Conservation (phyloP, 2,888 invertebrate species). For the Steinernema scapterisci region DNA sequence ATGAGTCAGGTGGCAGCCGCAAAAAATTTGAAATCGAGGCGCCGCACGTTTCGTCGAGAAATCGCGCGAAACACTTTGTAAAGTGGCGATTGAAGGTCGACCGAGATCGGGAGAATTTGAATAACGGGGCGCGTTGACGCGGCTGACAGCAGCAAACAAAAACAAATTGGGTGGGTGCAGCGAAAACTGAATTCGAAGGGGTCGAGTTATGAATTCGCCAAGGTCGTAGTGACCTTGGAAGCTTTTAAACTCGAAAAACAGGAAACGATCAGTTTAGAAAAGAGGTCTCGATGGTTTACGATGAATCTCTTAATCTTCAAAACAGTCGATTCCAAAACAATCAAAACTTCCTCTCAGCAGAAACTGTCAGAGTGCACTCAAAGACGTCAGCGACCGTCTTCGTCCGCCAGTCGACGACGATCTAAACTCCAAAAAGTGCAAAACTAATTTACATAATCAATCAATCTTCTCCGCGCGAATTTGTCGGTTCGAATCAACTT, state of each 20-base stretch:
- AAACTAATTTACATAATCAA: neutral
- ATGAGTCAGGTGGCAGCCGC: conserved; percentile 15
- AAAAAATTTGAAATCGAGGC: neutral
- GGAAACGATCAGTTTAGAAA: too few relatives aligned
- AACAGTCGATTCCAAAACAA: too few relatives aligned
- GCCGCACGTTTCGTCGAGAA: neutral
- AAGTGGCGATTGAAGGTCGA: neutral
- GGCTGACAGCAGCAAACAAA: too few relatives aligned
- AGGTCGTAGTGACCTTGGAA: neutral
- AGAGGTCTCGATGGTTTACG: too few relatives aligned
- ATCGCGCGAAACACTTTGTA: conserved; percentile 5
- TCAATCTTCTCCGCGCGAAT: neutral
- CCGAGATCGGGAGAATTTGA: neutral
- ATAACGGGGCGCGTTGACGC: too few relatives aligned
- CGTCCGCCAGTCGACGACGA: neutral
- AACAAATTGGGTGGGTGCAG: too few relatives aligned
- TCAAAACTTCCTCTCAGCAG: too few relatives aligned
- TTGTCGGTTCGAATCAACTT: neutral
- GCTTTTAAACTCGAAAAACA: too few relatives aligned
- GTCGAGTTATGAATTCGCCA: neutral
- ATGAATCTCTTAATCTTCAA: too few relatives aligned
- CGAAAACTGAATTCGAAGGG: neutral
- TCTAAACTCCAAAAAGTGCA: neutral
- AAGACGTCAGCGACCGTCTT: neutral
- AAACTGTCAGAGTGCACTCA: too few relatives aligned